Percentiles rank a stretch among this genome's conserved stretches.
These are phyloP conservation scores for Cephus runcator DNA, from an alignment of 2,888 invertebrate genomes.

Conservation along the genomic window DNA sequence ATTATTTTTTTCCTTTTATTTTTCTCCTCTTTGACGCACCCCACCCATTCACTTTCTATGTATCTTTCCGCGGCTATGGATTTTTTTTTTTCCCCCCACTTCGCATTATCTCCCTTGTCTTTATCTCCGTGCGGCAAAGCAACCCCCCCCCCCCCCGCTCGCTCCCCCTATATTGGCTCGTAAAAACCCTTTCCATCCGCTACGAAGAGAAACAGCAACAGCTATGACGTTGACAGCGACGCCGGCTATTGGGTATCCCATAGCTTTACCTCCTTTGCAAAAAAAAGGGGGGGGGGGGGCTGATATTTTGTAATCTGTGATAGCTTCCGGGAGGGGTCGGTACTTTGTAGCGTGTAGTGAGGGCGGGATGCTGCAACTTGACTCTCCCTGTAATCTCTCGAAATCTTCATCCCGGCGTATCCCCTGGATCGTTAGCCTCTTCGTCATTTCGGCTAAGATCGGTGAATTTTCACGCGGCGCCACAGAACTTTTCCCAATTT, in stretches of 20 bases:
- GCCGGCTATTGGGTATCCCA: neutral
- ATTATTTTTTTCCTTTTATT: neutral
- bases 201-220: neutral
- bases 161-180: conserved; percentile 7
- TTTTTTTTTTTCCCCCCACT: too few relatives aligned
- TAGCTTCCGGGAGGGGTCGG: conserved; percentile 8
- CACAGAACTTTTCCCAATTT: neutral
- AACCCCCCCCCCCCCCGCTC: neutral
- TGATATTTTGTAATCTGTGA: conserved; percentile 20
- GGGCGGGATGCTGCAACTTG: neutral
- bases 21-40: neutral
- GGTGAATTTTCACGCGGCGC: neutral
- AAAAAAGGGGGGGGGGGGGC: neutral
- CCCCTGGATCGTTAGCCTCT: neutral
- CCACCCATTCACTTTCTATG: neutral
- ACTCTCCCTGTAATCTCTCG: conserved; percentile 13
- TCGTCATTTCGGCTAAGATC: neutral
- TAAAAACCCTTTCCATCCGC: neutral
- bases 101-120: conserved; percentile 14
- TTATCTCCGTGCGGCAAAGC: conserved; percentile 3
- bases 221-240: neutral
- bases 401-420: conserved; percentile 11
- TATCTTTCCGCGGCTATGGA: too few relatives aligned
- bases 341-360: neutral
- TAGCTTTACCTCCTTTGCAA: neutral